Conservation (phyloP, 2,797 vertebrate genomes). For the Enteromius viviparus region DNA sequence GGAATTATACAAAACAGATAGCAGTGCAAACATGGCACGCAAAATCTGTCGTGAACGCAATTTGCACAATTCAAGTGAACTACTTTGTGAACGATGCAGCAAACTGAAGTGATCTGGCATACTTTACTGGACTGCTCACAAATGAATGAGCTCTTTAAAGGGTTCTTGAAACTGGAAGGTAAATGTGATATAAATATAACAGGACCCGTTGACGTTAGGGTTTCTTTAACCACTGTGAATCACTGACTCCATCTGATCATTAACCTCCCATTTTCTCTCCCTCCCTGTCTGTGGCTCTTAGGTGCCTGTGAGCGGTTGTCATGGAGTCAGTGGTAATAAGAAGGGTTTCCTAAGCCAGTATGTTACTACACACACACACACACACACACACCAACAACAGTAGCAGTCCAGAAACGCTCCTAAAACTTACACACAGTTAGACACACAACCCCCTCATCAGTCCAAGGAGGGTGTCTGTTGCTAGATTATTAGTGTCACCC, state of each 20-base stretch:
- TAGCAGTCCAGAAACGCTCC: not conserved
- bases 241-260: conserved; percentile 47
- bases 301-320: conserved; percentile 46
- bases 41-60: conserved; percentile 1
- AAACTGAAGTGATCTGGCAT: not conserved
- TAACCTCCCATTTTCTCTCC: conserved; percentile 40
- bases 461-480: conserved; percentile 30
- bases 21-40: not conserved
- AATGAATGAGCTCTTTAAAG: conserved; percentile 6
- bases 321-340: conserved; percentile 51
- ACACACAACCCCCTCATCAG: conserved; percentile 29
- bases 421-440: conserved; percentile 9
- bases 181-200: not conserved
- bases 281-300: conserved; percentile 19
- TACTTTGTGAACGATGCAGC: not conserved
- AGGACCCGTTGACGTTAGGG: not conserved
- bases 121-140: not conserved
- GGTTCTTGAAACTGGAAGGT: not conserved
- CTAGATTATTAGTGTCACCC: conserved; percentile 37
- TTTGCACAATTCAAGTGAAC: conserved; percentile 6
- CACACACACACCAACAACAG: conserved; percentile 15
- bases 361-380: not conserved
- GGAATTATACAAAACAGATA: not conserved
- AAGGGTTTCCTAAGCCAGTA: conserved; percentile 38
- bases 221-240: conserved; percentile 26